phyloP scores from a whole-genome alignment of 53 echinoderm and acorn worm species.

The Mesocentrotus franciscanus region DNA sequence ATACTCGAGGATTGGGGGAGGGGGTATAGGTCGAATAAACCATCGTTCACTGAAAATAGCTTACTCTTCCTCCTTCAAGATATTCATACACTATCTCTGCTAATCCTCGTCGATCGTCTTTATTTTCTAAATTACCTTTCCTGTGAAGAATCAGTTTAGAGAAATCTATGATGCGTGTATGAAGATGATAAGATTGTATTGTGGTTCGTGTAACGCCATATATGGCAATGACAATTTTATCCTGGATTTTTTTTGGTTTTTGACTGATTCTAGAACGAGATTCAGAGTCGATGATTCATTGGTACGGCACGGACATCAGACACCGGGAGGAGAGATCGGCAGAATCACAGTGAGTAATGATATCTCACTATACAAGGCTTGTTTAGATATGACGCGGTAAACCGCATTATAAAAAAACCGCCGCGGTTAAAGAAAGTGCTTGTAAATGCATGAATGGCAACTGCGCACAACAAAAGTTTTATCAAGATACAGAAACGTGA shows the following conservation, averaged over 20 bases:
- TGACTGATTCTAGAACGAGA: neutral
- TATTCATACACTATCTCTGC: neutral
- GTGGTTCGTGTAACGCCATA: neutral
- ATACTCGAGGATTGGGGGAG: too few relatives aligned
- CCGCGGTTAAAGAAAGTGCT: too few relatives aligned
- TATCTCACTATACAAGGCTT: neutral
- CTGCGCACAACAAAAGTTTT: neutral
- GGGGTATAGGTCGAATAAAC: too few relatives aligned
- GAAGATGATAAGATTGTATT: too few relatives aligned
- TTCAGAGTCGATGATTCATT: neutral
- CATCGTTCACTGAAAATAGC: neutral
- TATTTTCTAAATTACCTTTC: too few relatives aligned
- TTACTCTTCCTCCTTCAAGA: neutral
- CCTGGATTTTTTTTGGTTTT: neutral
- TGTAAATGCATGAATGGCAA: neutral
- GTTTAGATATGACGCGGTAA: too few relatives aligned
- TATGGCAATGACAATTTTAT: neutral
- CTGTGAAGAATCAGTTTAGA: too few relatives aligned
- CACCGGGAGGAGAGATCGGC: neutral
- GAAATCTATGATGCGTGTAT: too few relatives aligned
- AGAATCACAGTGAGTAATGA: slow-evolving; percentile 1
- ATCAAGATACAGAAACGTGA: too few relatives aligned
- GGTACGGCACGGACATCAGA: neutral
- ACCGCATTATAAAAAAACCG: too few relatives aligned
- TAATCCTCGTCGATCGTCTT: neutral